Evolutionary conservation across 2,113 vertebrate genomes (phyloP).

Genomic region (Mandrillus leucophaeus): DNA sequence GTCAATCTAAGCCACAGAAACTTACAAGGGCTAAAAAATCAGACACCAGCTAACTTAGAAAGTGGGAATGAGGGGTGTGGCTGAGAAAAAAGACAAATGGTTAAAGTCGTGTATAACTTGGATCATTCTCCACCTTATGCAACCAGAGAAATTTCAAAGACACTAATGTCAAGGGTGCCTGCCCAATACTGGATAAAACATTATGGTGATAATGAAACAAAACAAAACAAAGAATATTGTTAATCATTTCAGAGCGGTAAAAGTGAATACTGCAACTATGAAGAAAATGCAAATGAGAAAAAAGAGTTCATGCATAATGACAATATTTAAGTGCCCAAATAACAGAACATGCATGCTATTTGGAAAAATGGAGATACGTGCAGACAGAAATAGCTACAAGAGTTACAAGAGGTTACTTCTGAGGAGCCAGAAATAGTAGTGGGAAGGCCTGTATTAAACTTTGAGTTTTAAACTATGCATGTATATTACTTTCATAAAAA

Average conservation of each 20-base stretch:
- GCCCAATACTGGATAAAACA: background rate
- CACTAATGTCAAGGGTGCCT: background rate
- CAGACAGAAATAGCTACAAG: background rate
- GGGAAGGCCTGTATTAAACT: background rate
- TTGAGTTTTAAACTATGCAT: background rate
- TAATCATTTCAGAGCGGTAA: background rate
- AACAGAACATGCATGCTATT: background rate
- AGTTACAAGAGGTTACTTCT: background rate
- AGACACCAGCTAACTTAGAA: background rate
- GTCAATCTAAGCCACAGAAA: background rate
- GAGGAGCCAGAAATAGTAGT: background rate
- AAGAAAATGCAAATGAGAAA: background rate
- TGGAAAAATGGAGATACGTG: background rate
- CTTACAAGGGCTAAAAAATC: background rate
- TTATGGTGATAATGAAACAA: background rate
- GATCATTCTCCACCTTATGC: background rate
- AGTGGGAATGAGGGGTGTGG: background rate
- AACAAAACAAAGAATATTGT: too few species aligned
- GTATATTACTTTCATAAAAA: constrained; percentile 20
- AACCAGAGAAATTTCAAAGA: background rate
- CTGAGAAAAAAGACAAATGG: background rate
- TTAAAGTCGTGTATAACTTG: background rate
- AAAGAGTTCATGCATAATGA: background rate
- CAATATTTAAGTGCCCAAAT: background rate
- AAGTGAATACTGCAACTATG: background rate